phyloP scores from a whole-genome alignment of 2,888 invertebrate genomes.

The Polyploca ridens region DNA sequence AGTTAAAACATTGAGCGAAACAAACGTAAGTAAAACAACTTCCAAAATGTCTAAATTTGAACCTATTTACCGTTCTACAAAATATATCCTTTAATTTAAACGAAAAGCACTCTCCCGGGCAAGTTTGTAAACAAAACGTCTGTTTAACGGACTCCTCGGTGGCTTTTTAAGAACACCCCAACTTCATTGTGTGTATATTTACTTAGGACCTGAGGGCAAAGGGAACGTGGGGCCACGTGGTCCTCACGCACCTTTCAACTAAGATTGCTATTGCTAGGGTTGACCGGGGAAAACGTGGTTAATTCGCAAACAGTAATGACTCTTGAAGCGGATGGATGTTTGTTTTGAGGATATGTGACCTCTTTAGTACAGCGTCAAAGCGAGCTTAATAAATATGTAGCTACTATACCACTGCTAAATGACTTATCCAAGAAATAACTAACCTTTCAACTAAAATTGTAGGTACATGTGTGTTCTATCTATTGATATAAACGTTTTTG shows the following conservation, averaged over 20 bases:
- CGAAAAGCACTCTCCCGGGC: constrained; percentile 1
- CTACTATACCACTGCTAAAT: too few species aligned
- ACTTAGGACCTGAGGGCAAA: constrained; percentile 6
- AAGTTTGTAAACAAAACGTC: constrained; percentile 6
- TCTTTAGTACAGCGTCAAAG: too few species aligned
- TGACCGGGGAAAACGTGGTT: neutral
- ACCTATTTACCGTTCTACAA: neutral
- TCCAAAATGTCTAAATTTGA: neutral
- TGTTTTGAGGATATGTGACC: neutral
- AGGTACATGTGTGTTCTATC: too few species aligned
- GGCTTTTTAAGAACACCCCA: constrained; percentile 4
- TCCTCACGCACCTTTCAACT: neutral
- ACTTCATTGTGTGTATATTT: neutral
- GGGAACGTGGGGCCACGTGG: neutral
- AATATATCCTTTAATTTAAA: constrained; percentile 6
- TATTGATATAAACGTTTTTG: too few species aligned
- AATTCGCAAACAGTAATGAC: neutral
- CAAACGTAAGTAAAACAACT: neutral
- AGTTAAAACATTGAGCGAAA: too few species aligned
- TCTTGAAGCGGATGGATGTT: neutral
- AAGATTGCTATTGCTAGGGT: neutral
- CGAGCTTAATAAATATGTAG: too few species aligned
- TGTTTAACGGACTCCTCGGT: constrained; percentile 4
- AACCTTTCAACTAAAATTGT: too few species aligned
- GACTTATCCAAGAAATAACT: too few species aligned